These are phyloP conservation scores for Pelecanus crispus DNA, from an alignment of 2,113 vertebrate genomes.

Conservation along the genomic window DNA sequence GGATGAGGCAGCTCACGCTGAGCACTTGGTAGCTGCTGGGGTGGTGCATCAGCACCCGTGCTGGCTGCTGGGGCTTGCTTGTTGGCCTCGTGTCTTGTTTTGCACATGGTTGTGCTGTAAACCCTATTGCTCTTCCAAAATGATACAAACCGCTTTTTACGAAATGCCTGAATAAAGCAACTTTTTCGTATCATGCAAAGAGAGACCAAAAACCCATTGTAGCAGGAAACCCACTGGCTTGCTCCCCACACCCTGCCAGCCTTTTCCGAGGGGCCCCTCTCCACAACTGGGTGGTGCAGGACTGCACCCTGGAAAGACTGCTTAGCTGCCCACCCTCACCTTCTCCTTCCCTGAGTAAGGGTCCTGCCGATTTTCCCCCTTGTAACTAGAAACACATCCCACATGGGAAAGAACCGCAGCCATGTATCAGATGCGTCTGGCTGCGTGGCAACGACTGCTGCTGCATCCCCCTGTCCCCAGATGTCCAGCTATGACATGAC, in stretches of 20 bases:
- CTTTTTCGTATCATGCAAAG: neutral
- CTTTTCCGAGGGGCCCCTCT: neutral
- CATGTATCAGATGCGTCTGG: neutral
- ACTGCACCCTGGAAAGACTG: neutral
- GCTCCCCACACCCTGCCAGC: neutral
- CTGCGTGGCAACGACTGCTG: neutral
- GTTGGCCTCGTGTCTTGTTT: neutral
- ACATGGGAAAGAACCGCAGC: neutral
- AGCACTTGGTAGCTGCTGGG: neutral
- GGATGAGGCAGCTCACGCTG: neutral
- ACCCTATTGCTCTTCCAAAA: neutral
- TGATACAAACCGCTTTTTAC: neutral
- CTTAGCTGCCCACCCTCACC: neutral
- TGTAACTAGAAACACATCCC: neutral
- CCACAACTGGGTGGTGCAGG: neutral
- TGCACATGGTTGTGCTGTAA: neutral
- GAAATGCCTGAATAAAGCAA: neutral
- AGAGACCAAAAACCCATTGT: neutral
- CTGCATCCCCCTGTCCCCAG: neutral
- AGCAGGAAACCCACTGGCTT: neutral
- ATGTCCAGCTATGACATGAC: neutral
- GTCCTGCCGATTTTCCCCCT: neutral
- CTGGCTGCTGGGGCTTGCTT: neutral
- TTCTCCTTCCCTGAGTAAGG: neutral
- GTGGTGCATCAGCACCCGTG: accelerated